Conservation (phyloP, 1,140 invertebrate genomes). For the Bactericera cockerelli region DNA sequence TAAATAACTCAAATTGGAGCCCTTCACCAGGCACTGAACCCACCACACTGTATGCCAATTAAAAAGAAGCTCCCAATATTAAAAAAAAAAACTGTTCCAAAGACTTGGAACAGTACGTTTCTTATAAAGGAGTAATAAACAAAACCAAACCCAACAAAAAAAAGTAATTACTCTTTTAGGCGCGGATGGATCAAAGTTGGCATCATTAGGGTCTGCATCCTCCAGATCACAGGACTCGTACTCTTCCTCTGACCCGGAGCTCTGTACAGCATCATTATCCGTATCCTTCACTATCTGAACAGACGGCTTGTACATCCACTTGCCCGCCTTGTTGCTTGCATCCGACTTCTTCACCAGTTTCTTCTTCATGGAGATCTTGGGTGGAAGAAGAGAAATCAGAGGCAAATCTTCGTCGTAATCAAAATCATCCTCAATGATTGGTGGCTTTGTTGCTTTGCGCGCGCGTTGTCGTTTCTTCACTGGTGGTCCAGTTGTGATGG, state of each 20-base stretch:
- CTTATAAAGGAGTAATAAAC: no score
- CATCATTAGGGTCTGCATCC: not conserved
- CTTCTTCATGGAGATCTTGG: not conserved
- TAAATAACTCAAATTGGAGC: no score
- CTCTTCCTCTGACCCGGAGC: not conserved
- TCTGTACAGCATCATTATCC: not conserved
- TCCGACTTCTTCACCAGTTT: not conserved
- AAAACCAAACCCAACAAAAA: no score
- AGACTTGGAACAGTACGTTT: no score
- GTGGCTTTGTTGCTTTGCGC: not conserved
- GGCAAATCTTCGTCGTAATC: not conserved
- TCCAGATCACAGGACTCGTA: not conserved
- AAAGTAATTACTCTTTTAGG: conserved; percentile 1
- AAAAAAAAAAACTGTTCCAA: no score
- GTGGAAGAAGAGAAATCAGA: not conserved
- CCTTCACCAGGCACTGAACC: no score
- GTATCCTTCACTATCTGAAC: not conserved
- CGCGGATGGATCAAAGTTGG: not conserved
- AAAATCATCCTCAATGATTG: not conserved
- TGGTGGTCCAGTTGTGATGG: not conserved
- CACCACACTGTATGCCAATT: no score
- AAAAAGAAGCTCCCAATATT: no score
- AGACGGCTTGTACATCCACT: not conserved
- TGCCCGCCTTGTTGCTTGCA: not conserved
- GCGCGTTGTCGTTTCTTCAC: not conserved